Conservation (phyloP, 1,140 invertebrate genomes). For the Leguminivora glycinivorella region DNA sequence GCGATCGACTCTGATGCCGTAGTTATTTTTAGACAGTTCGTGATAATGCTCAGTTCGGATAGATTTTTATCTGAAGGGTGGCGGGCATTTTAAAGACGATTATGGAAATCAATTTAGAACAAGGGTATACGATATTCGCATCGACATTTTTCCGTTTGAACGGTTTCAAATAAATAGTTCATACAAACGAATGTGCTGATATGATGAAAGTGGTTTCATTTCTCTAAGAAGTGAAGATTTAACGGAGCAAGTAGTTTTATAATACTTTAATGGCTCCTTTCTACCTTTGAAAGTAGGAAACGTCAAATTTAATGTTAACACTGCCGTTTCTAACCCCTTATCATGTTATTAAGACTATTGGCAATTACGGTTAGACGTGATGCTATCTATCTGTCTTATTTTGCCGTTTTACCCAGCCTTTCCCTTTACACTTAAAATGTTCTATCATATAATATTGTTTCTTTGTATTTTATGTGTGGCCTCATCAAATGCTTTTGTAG, state of each 20-base stretch:
- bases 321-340: not conserved
- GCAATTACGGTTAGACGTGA: not conserved
- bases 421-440: no score
- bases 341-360: conserved; percentile 1
- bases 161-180: no score
- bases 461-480: no score
- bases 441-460: no score
- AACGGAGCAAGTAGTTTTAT: not conserved
- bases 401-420: not conserved
- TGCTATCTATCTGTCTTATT: not conserved
- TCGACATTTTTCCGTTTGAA: no score
- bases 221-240: no score
- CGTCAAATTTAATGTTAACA: not conserved
- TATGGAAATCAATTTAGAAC: not conserved
- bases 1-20: not conserved
- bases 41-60: not conserved
- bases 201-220: no score
- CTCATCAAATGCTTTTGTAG: no score
- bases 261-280: not conserved
- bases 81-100: not conserved
- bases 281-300: not conserved
- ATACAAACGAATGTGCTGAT: no score
- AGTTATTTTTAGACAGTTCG: conserved; percentile 1
- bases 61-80: not conserved
- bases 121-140: not conserved